These are phyloP conservation scores for Scaptomyza parva DNA, from an alignment of 2,888 invertebrate species.

Conservation along the genomic window DNA sequence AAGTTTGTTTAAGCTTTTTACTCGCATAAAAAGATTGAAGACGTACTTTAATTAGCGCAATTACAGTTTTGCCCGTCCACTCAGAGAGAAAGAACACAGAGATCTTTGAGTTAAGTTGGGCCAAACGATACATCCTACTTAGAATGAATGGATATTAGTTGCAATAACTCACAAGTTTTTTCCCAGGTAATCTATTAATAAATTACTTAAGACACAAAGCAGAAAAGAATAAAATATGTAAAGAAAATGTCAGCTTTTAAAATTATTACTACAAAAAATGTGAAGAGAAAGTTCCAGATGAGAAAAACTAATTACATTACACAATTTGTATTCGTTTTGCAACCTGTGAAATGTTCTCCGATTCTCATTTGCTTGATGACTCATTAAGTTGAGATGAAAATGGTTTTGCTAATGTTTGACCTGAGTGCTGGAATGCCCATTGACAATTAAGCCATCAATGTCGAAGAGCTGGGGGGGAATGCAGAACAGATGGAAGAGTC, in stretches of 20 bases:
- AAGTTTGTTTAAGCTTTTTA: not conserved
- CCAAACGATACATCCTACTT: not conserved
- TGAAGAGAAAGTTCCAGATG: no score
- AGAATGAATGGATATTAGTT: not conserved
- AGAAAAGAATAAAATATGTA: no score
- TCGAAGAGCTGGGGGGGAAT: not conserved
- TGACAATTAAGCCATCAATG: constrained; percentile 24
- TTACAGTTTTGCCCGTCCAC: not conserved
- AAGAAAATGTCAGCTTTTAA: not conserved
- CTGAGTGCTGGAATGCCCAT: constrained; percentile 1
- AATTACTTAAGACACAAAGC: no score
- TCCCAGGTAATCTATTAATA: not conserved
- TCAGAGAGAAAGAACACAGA: not conserved
- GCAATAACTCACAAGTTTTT: not conserved
- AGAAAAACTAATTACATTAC: no score
- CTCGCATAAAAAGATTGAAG: constrained; percentile 7
- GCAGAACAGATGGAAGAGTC: not conserved
- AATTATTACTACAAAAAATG: not conserved
- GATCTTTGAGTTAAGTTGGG: not conserved
- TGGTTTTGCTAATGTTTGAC: constrained; percentile 56
- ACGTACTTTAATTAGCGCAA: constrained; percentile 3
- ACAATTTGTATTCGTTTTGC: no score
- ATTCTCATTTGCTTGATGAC: no score
- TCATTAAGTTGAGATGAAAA: constrained; percentile 19
- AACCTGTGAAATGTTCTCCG: no score